Evolutionary conservation across 2,888 invertebrate species (phyloP).

Genomic region (Megamerina dolium): DNA sequence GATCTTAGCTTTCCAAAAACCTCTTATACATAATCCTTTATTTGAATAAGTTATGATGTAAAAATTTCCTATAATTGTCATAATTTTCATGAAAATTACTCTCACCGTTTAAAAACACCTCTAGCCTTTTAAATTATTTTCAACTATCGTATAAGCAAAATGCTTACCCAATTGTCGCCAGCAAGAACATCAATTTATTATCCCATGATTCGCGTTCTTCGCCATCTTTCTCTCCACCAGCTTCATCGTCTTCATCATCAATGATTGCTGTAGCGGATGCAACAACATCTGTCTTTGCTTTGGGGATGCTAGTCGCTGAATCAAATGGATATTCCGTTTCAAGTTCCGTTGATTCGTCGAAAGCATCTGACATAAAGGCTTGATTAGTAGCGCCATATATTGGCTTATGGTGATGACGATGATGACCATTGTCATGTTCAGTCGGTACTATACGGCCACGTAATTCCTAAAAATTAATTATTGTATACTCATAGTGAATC

Average conservation of each 20-base stretch:
- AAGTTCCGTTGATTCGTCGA: slow-evolving; percentile 43
- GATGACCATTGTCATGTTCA: slow-evolving; percentile 49
- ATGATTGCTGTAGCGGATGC: slow-evolving; percentile 53
- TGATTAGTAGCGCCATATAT: slow-evolving; percentile 84
- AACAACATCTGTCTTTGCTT: slow-evolving; percentile 32
- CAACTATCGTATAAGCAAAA: no score
- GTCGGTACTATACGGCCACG: slow-evolving; percentile 66
- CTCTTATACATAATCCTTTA: no score
- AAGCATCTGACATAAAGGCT: slow-evolving; percentile 57
- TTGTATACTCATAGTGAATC: no score
- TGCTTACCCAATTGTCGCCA: slow-evolving; percentile 81
- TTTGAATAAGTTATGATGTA: no score
- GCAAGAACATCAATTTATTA: slow-evolving; percentile 82
- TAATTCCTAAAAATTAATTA: slow-evolving; percentile 59
- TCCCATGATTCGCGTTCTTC: slow-evolving; percentile 87
- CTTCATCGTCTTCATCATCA: slow-evolving; percentile 54
- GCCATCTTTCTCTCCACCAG: slow-evolving; percentile 59
- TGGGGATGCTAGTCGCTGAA: slow-evolving; percentile 46
- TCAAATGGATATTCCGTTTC: slow-evolving; percentile 35
- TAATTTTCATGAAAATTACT: no score
- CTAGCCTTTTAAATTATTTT: no score
- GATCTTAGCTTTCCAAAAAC: no score
- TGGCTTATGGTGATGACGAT: slow-evolving; percentile 39
- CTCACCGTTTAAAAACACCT: no score
- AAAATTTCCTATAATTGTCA: no score